Base-by-base conservation (phyloP, 2,888 invertebrate species). In the Hymenopus coronatus region DNA sequence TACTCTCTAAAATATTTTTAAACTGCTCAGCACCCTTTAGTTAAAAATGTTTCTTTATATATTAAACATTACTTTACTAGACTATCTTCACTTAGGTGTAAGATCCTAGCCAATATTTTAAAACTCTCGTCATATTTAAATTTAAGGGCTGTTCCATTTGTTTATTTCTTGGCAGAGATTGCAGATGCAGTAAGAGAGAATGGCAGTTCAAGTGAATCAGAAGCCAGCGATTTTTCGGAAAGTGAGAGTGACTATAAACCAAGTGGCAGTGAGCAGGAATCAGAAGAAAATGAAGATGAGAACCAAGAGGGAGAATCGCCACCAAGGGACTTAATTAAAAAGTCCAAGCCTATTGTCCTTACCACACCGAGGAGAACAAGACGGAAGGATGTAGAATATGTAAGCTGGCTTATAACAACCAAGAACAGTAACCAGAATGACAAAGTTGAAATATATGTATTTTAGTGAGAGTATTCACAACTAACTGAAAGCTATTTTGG, bases 201-300 rank as follows among this genome's bases (percentile, higher is more conserved):
- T 85, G 54, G 46, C 15, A 54, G 54, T 3, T 70, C 54, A 28
- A 33, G 46, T 28, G 15, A 85, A 54, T 28, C 46, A 14, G 88
- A 88, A 9, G 88, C 83, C 46, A 94, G 94, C 92, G 94, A 93
- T 88, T 89, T 91, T 30, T 89, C 89, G 54, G 91, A 91, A 0
- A 92, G 91, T 85, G 89, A 90, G 27, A 90, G 90, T 84, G 89
- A 90, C 28, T 90, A 89, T 40, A 84, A 84, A 9, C 85, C 90
- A 15, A 88, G 88, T 88, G 91, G 89, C 27, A 86, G 30, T 86
- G 86, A 86, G 25, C 91, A 92, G 90, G 90, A 91, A 90, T 90
- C 92, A 84, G 91, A 92, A 82, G 91, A 91, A 70, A 92, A 92
- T 84, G 90, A 90, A 54, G 89, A 93, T 93, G 89, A 93, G 91